A percentile compares a stretch with the other conserved stretches of the same genome.
Evolutionary conservation across 2,797 vertebrate species (phyloP).

Genomic region (Arnoldichthys spilopterus): DNA sequence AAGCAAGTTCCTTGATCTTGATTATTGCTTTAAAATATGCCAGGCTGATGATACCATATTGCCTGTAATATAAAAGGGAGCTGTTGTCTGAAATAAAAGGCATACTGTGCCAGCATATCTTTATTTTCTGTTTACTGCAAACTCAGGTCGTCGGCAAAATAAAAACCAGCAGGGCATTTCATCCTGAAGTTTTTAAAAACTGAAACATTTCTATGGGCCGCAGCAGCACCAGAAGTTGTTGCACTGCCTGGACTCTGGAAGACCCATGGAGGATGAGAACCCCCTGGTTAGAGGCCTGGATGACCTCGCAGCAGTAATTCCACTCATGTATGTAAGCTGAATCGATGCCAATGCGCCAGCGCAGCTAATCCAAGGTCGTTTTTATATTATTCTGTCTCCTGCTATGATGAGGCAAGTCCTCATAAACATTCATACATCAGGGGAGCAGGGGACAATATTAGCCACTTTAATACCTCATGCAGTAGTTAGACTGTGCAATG

Average conservation of each 20-base stretch:
- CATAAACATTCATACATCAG: slow-evolving; percentile 24
- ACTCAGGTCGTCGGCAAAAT: not conserved
- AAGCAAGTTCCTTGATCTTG: not conserved
- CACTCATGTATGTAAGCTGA: slow-evolving; percentile 73
- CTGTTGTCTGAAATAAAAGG: not conserved
- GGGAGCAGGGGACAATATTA: slow-evolving; percentile 21
- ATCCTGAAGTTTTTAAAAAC: not conserved
- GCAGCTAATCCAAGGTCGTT: slow-evolving; percentile 78
- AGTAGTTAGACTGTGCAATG: not conserved
- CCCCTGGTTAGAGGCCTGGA: slow-evolving; percentile 66
- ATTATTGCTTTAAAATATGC: slow-evolving; percentile 9
- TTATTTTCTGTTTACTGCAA: not conserved
- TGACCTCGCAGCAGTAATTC: slow-evolving; percentile 82
- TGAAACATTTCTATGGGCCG: not conserved
- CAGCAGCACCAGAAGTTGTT: too few species aligned
- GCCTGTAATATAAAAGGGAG: not conserved
- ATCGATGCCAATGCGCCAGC: slow-evolving; percentile 68
- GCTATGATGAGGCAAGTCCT: slow-evolving; percentile 32
- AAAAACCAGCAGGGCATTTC: not conserved
- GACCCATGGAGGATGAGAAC: slow-evolving; percentile 61
- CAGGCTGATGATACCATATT: slow-evolving; percentile 2
- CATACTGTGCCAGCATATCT: not conserved
- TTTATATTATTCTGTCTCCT: slow-evolving; percentile 70
- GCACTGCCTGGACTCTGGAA: not conserved
- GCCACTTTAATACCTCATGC: slow-evolving; percentile 4